Evolutionary conservation across 1,140 invertebrate genomes (phyloP).

Genomic region (Dendrolimus punctatus): DNA sequence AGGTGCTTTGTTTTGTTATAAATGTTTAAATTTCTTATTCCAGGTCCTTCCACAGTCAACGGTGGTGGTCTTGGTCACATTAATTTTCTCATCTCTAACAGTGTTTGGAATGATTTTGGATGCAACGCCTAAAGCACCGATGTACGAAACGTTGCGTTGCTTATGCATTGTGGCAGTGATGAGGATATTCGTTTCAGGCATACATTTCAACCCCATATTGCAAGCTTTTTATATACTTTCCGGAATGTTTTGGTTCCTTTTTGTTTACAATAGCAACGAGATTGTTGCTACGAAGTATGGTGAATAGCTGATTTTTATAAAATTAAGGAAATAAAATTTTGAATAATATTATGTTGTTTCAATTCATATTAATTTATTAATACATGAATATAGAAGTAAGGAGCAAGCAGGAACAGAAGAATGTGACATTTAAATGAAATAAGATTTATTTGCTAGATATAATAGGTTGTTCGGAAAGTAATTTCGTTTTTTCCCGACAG

Average conservation of each 20-base stretch:
- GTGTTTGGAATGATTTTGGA: slow-evolving; percentile 79
- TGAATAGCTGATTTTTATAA: slow-evolving; percentile 1
- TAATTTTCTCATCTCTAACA: slow-evolving; percentile 76
- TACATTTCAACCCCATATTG: slow-evolving; percentile 5
- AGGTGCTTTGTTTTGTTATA: too few relatives aligned
- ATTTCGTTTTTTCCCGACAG: too few relatives aligned
- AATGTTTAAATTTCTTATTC: slow-evolving; percentile 31
- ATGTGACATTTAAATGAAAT: too few relatives aligned
- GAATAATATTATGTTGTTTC: too few relatives aligned
- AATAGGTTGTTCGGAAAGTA: too few relatives aligned
- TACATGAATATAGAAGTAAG: too few relatives aligned
- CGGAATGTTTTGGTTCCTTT: slow-evolving; percentile 58
- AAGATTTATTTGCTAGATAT: too few relatives aligned
- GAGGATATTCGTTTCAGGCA: slow-evolving; percentile 17
- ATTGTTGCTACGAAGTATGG: slow-evolving; percentile 18
- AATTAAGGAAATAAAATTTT: too few relatives aligned
- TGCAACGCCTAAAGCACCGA: slow-evolving; percentile 52
- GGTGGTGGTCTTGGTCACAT: slow-evolving; percentile 65
- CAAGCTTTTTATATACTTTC: slow-evolving; percentile 55
- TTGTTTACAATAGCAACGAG: slow-evolving; percentile 22
- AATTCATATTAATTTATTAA: too few relatives aligned
- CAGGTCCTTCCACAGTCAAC: slow-evolving; percentile 70
- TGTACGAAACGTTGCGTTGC: slow-evolving; percentile 71
- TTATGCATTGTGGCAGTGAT: slow-evolving; percentile 34
- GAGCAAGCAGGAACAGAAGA: too few relatives aligned